Evolutionary conservation across 92 coral and sea anemone species (phyloP).

Genomic region (Zoanthus sansibaricus): DNA sequence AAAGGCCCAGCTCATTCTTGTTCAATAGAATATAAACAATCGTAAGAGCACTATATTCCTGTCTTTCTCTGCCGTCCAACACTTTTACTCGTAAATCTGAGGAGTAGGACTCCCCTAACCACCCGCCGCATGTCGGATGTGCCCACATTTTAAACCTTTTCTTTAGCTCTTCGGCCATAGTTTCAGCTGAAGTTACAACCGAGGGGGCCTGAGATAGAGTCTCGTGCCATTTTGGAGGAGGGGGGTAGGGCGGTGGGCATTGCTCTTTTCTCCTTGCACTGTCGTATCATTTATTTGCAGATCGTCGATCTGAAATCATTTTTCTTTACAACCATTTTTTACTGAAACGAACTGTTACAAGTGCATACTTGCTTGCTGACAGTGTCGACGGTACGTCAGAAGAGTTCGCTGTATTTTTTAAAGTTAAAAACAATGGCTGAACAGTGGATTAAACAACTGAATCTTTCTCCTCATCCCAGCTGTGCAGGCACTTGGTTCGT

Average conservation of each 20-base stretch:
- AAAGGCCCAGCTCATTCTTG: conserved; percentile 8
- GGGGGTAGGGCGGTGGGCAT: no score
- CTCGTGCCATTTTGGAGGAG: no score
- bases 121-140: conserved; percentile 35
- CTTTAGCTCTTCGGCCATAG: conserved; percentile 20
- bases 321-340: no score
- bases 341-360: no score
- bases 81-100: conserved; percentile 29
- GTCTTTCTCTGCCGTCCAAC: conserved; percentile 19
- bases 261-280: no score
- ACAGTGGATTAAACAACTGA: conserved; percentile 65
- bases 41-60: conserved; percentile 11
- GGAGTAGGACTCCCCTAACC: conserved; percentile 23
- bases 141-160: conserved; percentile 24
- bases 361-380: no score
- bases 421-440: conserved; percentile 62
- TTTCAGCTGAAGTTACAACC: not conserved
- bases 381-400: no score
- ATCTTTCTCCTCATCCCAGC: conserved; percentile 72
- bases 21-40: conserved; percentile 28
- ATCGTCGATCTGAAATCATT: no score
- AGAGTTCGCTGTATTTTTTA: not conserved
- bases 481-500: conserved; percentile 67
- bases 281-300: no score
- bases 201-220: no score